Base-by-base conservation (phyloP, 2,113 vertebrate genomes). In the Cairina moschata region DNA sequence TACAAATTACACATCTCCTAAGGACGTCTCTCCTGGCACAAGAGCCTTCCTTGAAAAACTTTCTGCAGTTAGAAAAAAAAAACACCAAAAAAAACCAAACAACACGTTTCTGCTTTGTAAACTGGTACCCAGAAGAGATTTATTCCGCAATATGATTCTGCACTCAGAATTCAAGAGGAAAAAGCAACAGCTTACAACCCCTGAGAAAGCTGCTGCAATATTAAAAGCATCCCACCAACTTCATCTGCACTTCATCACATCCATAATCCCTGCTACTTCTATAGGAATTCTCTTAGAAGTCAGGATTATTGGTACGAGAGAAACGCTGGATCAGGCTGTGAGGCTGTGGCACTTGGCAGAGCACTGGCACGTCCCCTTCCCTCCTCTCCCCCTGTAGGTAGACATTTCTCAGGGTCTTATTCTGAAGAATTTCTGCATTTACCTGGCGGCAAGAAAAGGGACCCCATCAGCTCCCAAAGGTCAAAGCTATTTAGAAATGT, bases 301-400 rank as follows among this genome's bases (percentile, higher is more conserved):
- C 68, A 81, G 56, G 79, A 79, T 76, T 17, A 59, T 84, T 96
- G 82, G 38, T 8, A 15, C 1, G 36, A 93, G 67, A 89, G 81
- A 62, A 69, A 79, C 0, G 6, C 63, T 44, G 50, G 86, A 93
- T 95, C 65, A 93, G 92, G 91, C 86, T 56, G 1, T 54, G 66
- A 81, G 77, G 83, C 94, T 91, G 62, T 89, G 76, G 44, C 55
- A 88, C 85, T 82, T 44, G 75, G 54, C 77, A 0, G n/a, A 82
- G 54, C 58, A 74, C 28, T 20, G 23, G 60, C 60, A 52, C 17
- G 18, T 90, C 95, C 82, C 68, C 89, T 62, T 56, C 71, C 86
- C 72, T 91, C 76, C 78, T 86, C 88, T 96, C 91, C 96, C 93
- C 76, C 88, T 85, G 71, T 91, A 95, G 90, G 86, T 65, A 97